Base-by-base conservation (phyloP, 2,888 invertebrate genomes). In the Tachina lurida region DNA sequence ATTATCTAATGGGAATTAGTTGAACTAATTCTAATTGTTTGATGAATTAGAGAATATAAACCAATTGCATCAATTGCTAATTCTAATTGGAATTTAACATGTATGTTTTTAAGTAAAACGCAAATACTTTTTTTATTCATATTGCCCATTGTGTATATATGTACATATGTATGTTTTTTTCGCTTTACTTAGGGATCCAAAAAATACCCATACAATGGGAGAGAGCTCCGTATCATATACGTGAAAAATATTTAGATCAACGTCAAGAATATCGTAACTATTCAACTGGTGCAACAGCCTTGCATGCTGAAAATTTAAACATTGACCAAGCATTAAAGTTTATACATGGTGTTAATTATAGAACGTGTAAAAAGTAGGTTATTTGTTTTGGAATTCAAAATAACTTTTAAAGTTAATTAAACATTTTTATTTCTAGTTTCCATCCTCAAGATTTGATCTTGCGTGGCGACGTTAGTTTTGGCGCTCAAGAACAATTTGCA, bases 401-500 rank as follows among this genome's bases (percentile, higher is more conserved):
- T 56, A 65, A 45, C 22, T 56, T 45, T 0, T 62, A 65, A 39
- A 10, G 2, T n/a, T 62, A 56, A n/a, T 1, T 39, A 31, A 31
- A 31, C 15, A 49, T 49, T 17, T 39, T 45, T 8, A 15, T 19
- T 52, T 75, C 4, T 88, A 96, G 96, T 87, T 96, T 95, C 90
- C 95, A 95, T 84, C 95, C 95, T 0, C 95, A 96, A 84, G 96
- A 97, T 89, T 93, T 98, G 58, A 93, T 94, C 82, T 93, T 98
- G 54, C 96, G 96, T 71, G 98, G 98, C 0, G 98, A 98, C 91
- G 95, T 97, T 65, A 96, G 96, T 52, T 97, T 93, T 90, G 98
- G 98, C 0, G 96, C 97, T 0, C 95, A 97, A 89, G 96, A 96
- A 86, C 98, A 97, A 92, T 97, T 98, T 90, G 96, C 97, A 91